Base-by-base conservation (phyloP, 2,797 vertebrate genomes). In the Chrysocyon brachyurus region DNA sequence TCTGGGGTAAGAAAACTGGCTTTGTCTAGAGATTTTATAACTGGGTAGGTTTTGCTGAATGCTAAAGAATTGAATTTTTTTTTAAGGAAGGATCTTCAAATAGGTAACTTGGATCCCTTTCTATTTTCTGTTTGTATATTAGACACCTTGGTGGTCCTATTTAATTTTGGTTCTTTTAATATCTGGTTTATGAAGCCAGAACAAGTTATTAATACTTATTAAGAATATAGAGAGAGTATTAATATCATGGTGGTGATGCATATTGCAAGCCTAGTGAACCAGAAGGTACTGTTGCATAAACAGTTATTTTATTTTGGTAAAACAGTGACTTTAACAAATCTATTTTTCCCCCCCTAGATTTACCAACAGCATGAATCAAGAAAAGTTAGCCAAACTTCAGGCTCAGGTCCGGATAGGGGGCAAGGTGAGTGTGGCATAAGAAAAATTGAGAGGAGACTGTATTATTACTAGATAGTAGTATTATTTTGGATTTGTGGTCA, bases 341-440 rank as follows among this genome's bases (percentile, higher is more conserved):
- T 98, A 82, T 97, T 98, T 97, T 95, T 94, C 95, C 96, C 97
- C 96, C 87, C 97, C 56, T 95, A 98, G 98, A 98, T 98, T 96
- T 97, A 96, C 88, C 97, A 98, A 84, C 98, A 99, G 96, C 94
- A 99, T 99, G 99, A 99, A 99, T 98, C 99, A 99, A 98, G 99
- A 99, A 98, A 99, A 99, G 97, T 99, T 99, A 78, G 99, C 99
- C 97, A 99, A 99, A 99, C 99, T 99, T 98, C 99, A 99, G 98
- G 99, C 99, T 1, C 99, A 99, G 98, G 99, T 99, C 99, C 99
- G 99, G 99, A 99, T 99, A 99, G 99, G 99, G 97, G 99, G 99
- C 99, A 99, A 99, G 99, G 99, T 99, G 98, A 98, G 99, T 92
- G 94, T 91, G 97, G 64, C 57, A 78, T 96, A 92, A 97, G 79